Evolutionary conservation across 1,140 invertebrate species (phyloP).

Genomic region (Anoplolepis gracilipes): DNA sequence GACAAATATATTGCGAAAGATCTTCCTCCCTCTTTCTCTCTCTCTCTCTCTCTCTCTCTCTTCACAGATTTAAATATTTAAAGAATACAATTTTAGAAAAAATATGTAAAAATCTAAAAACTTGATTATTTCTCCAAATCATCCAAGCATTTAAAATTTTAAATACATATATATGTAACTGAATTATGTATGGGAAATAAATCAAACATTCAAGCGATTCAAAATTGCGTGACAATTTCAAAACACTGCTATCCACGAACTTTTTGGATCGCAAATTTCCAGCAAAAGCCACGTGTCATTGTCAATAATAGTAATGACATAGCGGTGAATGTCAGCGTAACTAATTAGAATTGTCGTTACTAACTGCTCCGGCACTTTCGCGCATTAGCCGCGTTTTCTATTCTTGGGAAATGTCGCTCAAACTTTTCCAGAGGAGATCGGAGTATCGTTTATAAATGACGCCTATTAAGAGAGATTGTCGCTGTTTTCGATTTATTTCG

Average conservation of each 20-base stretch:
- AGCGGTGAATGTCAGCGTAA: conserved; percentile 61
- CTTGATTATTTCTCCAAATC: neutral
- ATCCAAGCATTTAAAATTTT: neutral
- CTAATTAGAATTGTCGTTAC: conserved; percentile 71
- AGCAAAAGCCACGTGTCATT: conserved; percentile 69
- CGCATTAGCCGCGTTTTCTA: conserved; percentile 74
- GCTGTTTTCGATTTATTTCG: neutral
- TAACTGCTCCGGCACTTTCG: conserved; percentile 66
- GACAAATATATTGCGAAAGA: neutral
- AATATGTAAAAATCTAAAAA: neutral
- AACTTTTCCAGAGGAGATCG: conserved; percentile 34
- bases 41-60: too few relatives aligned
- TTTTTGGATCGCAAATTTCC: conserved; percentile 19
- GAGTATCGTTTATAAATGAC: conserved; percentile 8
- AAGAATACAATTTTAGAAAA: too few relatives aligned
- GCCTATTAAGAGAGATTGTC: conserved; percentile 22
- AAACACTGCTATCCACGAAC: neutral
- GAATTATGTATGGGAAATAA: neutral
- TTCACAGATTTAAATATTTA: neutral
- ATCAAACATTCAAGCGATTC: neutral
- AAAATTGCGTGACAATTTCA: neutral
- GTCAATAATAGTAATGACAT: conserved; percentile 66
- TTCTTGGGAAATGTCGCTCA: conserved; percentile 44
- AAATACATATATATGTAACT: neutral
- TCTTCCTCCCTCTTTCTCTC: too few relatives aligned